phyloP scores from a whole-genome alignment of 2,797 vertebrate species.

The Enteromius trimaculatus region DNA sequence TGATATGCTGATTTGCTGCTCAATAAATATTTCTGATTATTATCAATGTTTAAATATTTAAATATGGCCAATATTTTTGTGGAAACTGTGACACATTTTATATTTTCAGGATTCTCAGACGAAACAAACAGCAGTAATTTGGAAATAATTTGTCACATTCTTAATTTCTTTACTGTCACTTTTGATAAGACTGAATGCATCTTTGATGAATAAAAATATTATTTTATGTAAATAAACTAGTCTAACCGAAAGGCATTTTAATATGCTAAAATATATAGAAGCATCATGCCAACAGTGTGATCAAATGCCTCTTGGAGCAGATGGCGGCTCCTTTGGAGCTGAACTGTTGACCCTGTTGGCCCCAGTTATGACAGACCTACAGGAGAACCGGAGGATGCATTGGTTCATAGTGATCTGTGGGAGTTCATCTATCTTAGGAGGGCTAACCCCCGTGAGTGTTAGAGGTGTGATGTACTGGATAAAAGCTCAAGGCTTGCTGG shows the following conservation, averaged over 20 bases:
- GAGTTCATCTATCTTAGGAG: neutral
- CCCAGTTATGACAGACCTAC: constrained; percentile 13
- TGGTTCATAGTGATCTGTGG: neutral
- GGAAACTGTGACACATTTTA: neutral
- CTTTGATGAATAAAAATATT: neutral
- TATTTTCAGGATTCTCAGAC: neutral
- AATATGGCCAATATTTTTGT: neutral
- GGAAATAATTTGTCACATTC: neutral
- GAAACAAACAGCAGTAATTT: neutral
- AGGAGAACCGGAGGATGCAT: constrained; percentile 5
- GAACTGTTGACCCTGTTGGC: constrained; percentile 40
- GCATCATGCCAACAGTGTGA: constrained; percentile 1
- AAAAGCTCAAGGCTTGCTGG: constrained; percentile 6
- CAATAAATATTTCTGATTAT: neutral
- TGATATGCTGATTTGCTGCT: neutral
- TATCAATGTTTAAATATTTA: neutral
- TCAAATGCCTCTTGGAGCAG: constrained; percentile 22
- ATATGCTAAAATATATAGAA: neutral
- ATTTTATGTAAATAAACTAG: neutral
- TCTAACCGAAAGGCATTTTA: neutral
- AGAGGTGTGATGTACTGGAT: neutral
- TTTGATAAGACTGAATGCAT: neutral
- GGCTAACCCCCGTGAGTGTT: neutral
- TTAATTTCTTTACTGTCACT: neutral
- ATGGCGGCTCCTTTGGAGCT: constrained; percentile 8